Conservation (phyloP, 1,140 invertebrate genomes). For the Pentalonia nigronervosa region DNA sequence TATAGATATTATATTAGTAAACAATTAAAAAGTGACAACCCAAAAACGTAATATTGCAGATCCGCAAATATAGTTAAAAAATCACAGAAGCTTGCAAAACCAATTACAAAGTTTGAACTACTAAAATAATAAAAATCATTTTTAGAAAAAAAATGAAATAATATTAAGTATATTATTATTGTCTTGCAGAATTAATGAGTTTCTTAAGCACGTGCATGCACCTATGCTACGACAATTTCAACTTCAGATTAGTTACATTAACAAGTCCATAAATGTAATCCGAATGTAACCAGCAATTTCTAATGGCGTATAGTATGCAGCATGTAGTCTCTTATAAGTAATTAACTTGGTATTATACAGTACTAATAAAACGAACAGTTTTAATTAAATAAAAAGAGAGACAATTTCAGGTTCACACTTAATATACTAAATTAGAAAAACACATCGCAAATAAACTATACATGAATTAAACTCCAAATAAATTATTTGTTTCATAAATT, state of each 20-base stretch:
- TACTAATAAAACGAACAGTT: neutral
- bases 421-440: neutral
- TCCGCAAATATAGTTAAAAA: neutral
- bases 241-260: neutral
- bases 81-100: neutral
- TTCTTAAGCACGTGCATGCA: neutral
- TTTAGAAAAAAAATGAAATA: neutral
- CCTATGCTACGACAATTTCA: neutral
- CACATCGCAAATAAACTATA: neutral
- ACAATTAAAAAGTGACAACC: neutral
- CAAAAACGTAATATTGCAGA: neutral
- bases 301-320: neutral
- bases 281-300: neutral
- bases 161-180: neutral
- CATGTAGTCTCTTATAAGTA: neutral
- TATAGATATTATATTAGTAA: neutral
- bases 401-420: neutral
- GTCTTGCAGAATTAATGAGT: neutral
- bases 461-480: neutral
- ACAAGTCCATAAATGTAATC: neutral
- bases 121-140: neutral
- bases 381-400: neutral
- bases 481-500: neutral
- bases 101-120: neutral
- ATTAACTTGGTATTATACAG: neutral